phyloP scores from a whole-genome alignment of 2,888 invertebrate genomes.

The Vannuccia rotundouncinata region DNA sequence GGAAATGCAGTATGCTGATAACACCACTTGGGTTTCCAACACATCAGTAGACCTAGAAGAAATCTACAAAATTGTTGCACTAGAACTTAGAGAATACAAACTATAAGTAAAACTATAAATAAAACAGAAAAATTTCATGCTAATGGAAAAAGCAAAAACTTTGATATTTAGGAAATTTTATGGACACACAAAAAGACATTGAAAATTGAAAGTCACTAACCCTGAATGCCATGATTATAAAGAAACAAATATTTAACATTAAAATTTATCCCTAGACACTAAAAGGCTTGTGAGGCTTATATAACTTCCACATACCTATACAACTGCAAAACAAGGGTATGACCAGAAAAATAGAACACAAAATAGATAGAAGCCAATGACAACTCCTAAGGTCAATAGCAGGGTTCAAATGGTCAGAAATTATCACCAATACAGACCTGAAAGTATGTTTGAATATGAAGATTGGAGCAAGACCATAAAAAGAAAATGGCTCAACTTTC shows the following conservation, averaged over 20 bases:
- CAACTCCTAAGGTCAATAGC: not conserved
- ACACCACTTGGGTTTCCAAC: not conserved
- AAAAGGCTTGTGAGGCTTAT: not conserved
- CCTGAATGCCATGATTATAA: not conserved
- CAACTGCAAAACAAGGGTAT: not conserved
- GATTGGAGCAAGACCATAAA: conserved; percentile 16
- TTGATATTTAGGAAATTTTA: not conserved
- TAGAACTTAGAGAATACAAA: not conserved
- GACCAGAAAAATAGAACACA: not conserved
- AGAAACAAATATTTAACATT: too few species aligned
- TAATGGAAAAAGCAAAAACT: not conserved
- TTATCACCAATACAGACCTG: not conserved
- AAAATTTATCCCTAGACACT: too few species aligned
- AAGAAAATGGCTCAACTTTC: not conserved
- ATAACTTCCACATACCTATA: not conserved
- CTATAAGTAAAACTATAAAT: not conserved
- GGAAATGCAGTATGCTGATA: not conserved
- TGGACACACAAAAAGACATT: not conserved
- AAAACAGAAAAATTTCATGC: not conserved
- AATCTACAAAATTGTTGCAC: not conserved
- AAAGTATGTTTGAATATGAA: not conserved
- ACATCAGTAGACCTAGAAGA: not conserved
- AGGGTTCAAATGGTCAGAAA: not conserved
- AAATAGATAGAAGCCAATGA: not conserved
- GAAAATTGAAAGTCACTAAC: not conserved